Evolutionary conservation across 2,888 invertebrate genomes (phyloP).

Genomic region (Pristionchus exspectatus): DNA sequence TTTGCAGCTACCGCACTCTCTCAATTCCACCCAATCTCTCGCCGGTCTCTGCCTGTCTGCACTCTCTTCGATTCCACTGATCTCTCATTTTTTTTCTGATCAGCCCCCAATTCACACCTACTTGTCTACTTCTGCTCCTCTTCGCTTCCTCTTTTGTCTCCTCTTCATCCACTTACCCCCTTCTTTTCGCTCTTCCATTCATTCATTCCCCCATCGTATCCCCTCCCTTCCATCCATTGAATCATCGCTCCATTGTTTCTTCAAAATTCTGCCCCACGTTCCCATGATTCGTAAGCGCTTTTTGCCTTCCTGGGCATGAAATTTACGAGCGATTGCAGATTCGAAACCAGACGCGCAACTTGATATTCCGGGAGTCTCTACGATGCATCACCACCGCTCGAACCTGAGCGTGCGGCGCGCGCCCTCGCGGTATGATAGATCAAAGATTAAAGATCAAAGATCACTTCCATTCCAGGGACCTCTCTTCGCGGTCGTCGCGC

Average conservation of each 20-base stretch:
- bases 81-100: not conserved
- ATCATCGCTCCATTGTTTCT: conserved; percentile 38
- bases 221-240: not conserved
- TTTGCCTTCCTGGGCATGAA: not conserved
- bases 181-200: not conserved
- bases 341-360: not conserved
- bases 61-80: not conserved
- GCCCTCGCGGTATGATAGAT: conserved; percentile 43
- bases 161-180: not conserved
- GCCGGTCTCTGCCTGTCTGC: not conserved
- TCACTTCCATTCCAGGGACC: conserved; percentile 34
- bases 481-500: conserved; percentile 42
- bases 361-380: conserved; percentile 1
- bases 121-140: not conserved
- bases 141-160: conserved; percentile 25
- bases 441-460: conserved; percentile 28
- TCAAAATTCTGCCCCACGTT: not conserved
- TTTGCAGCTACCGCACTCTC: conserved; percentile 7
- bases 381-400: conserved; percentile 49
- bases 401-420: conserved; percentile 44
- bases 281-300: conserved; percentile 29
- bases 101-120: conserved; percentile 39
- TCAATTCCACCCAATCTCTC: not conserved
- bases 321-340: not conserved
- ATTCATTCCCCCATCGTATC: conserved; percentile 19